Percentiles rank a stretch among this genome's conserved stretches.
These are phyloP conservation scores for Leptodactylus fuscus DNA, from an alignment of 2,113 vertebrate species.

Conservation along the genomic window DNA sequence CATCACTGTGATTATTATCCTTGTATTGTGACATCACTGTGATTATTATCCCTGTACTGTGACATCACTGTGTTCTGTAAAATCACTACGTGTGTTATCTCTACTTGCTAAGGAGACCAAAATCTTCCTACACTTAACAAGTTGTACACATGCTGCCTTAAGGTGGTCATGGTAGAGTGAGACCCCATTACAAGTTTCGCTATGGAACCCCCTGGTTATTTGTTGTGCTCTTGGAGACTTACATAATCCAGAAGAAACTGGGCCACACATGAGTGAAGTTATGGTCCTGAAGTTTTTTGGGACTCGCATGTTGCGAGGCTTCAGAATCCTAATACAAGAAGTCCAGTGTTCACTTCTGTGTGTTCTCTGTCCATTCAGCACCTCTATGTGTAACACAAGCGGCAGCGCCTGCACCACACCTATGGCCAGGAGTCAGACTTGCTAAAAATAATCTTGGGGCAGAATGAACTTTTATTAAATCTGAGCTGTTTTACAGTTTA, in stretches of 20 bases:
- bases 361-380: slow-evolving; percentile 35
- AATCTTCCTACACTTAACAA: too few species aligned
- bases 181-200: too few species aligned
- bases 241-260: neutral
- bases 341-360: neutral
- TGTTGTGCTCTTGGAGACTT: too few species aligned
- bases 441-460: neutral
- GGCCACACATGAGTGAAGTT: neutral
- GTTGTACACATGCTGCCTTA: too few species aligned
- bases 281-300: neutral
- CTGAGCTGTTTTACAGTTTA: neutral
- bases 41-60: too few species aligned
- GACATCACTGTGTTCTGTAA: too few species aligned
- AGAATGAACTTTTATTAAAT: neutral
- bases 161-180: too few species aligned
- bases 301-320: neutral
- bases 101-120: too few species aligned
- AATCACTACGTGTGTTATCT: too few species aligned
- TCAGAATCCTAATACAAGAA: neutral
- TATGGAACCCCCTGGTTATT: too few species aligned
- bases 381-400: neutral
- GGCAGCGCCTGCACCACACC: neutral
- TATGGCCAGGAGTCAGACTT: neutral
- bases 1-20: too few species aligned
- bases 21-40: too few species aligned